phyloP scores from a whole-genome alignment of 2,888 invertebrate genomes.

The Hemithea aestivaria region DNA sequence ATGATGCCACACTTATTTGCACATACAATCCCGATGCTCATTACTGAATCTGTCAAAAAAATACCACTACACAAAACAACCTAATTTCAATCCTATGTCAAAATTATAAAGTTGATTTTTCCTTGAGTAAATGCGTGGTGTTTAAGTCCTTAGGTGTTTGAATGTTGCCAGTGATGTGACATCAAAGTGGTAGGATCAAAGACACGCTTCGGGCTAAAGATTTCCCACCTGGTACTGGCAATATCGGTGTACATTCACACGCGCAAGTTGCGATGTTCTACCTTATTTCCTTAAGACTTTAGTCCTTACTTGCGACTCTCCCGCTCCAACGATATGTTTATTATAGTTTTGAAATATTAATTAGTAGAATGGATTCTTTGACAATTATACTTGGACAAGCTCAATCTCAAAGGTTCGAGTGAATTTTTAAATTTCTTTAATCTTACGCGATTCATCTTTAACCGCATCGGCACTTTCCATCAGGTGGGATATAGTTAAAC shows the following conservation, averaged over 20 bases:
- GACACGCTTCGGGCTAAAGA: slow-evolving; percentile 36
- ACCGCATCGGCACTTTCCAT: too few relatives aligned
- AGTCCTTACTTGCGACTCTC: too few relatives aligned
- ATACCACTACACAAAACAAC: slow-evolving; percentile 12
- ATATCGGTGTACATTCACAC: slow-evolving; percentile 34
- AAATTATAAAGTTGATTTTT: background rate
- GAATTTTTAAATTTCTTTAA: too few relatives aligned
- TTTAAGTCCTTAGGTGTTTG: slow-evolving; percentile 12
- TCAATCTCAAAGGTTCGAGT: too few relatives aligned
- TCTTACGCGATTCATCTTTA: too few relatives aligned
- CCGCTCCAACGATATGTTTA: too few relatives aligned
- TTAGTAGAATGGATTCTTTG: too few relatives aligned
- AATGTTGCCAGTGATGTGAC: slow-evolving; percentile 35
- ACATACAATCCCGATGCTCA: slow-evolving; percentile 50
- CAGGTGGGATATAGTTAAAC: too few relatives aligned
- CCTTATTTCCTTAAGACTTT: slow-evolving; percentile 11
- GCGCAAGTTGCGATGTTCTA: slow-evolving; percentile 8
- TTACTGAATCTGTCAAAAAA: slow-evolving; percentile 45
- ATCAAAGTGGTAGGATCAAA: slow-evolving; percentile 44
- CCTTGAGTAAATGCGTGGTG: background rate
- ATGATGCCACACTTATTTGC: slow-evolving; percentile 44
- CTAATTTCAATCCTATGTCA: slow-evolving; percentile 8
- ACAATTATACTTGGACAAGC: too few relatives aligned
- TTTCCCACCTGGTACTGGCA: slow-evolving; percentile 44
- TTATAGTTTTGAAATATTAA: too few relatives aligned